phyloP scores from a whole-genome alignment of 2,888 invertebrate species.

The Dusona sp. region DNA sequence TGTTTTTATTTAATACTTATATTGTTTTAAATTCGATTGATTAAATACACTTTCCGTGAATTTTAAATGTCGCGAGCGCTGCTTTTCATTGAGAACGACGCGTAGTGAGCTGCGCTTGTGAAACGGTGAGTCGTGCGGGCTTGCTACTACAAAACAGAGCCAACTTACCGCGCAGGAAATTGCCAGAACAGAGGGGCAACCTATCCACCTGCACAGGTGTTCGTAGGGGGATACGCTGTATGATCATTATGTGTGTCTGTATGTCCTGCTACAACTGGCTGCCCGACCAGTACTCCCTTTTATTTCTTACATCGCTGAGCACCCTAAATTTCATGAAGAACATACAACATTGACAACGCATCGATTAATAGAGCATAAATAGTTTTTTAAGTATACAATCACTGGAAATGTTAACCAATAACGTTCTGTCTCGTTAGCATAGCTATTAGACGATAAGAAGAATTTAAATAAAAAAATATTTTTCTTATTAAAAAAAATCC shows the following conservation, averaged over 20 bases:
- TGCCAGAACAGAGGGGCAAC: conserved; percentile 70
- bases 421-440: neutral
- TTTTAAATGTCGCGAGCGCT: neutral
- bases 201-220: conserved; percentile 74
- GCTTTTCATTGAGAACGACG: neutral
- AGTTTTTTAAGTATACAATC: neutral
- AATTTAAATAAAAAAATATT: neutral
- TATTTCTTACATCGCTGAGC: conserved; percentile 33
- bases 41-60: conserved; percentile 5
- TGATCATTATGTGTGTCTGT: conserved; percentile 47
- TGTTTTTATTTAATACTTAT: neutral
- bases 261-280: conserved; percentile 38
- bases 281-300: conserved; percentile 23
- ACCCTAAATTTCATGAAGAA: conserved; percentile 22
- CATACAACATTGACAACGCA: neutral
- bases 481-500: neutral
- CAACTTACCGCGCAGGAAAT: conserved; percentile 74
- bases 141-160: conserved; percentile 74
- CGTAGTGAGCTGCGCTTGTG: conserved; percentile 67
- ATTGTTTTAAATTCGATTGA: neutral
- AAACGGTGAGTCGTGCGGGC: conserved; percentile 69
- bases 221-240: conserved; percentile 70
- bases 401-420: neutral
- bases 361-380: conserved; percentile 19
- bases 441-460: neutral